Evolutionary conservation across 2,888 invertebrate genomes (phyloP).

Genomic region (Acleris sparsana): DNA sequence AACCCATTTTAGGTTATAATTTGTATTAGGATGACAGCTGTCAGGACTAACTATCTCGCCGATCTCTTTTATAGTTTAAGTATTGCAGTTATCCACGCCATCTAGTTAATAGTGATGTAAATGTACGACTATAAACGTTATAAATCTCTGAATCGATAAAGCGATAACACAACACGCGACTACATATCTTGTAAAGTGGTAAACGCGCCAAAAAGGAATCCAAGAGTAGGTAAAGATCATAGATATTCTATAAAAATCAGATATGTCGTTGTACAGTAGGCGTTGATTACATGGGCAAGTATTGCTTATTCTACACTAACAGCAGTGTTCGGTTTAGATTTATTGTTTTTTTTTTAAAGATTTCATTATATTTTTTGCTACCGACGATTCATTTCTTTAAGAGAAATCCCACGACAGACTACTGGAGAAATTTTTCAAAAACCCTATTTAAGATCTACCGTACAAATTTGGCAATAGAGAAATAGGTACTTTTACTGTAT

Average conservation of each 20-base stretch:
- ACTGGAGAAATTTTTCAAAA: conserved; percentile 73
- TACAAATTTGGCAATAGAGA: conserved; percentile 78
- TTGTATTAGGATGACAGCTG: too few species aligned
- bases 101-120: conserved; percentile 40
- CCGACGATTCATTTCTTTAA: conserved; percentile 54
- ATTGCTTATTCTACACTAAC: conserved; percentile 76
- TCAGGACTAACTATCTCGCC: too few species aligned
- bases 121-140: conserved; percentile 35
- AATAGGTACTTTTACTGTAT: conserved; percentile 62
- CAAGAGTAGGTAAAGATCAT: conserved; percentile 45
- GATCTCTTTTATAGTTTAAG: conserved; percentile 39
- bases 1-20: too few species aligned
- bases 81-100: conserved; percentile 48
- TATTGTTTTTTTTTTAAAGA: conserved; percentile 56
- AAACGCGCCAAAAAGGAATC: conserved; percentile 57
- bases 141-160: conserved; percentile 33
- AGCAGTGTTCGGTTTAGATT: conserved; percentile 59
- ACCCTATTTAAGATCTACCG: conserved; percentile 65
- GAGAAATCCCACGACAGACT: conserved; percentile 69
- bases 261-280: conserved; percentile 76
- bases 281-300: conserved; percentile 68
- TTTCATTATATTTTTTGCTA: conserved; percentile 54
- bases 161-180: conserved; percentile 46
- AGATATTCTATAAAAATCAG: conserved; percentile 73
- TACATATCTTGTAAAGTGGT: conserved; percentile 45